Base-by-base conservation (phyloP, 2,113 vertebrate genomes). In the Nothobranchius furzeri region DNA sequence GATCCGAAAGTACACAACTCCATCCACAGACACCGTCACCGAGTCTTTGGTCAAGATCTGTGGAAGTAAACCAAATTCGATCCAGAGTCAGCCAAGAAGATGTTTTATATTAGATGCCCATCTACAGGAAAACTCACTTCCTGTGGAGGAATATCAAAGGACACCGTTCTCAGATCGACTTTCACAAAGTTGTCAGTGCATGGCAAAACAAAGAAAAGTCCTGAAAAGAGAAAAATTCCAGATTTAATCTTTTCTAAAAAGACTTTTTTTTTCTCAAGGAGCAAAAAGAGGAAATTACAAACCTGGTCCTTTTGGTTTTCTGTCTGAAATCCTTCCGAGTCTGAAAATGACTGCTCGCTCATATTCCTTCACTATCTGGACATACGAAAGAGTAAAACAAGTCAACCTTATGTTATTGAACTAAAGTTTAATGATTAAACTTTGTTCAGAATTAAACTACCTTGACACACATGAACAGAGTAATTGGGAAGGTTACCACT, bases 141-240 rank as follows among this genome's bases (percentile, higher is more conserved):
- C 82, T 99, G 97, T 12, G 95, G 95, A 37, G 97, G 96, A 50
- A 98, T 98, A 55, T 97, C 95, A 42, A 98, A 98, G 0, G 96
- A 95, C 37, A 98, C 90, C 0, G 96, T 96, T 82, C 97, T 95
- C 91, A 99, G 93, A 83, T 99, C 97, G 62, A 99, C 96, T 71
- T 95, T 96, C 76, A 94, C 94, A 82, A 96, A 95, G 73, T 73
- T 94, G 83, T 99, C 96, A 1, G 95, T 95, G 86, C 96, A 98
- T 0, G 97, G 97, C 76, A 98, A 76, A 40, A 98, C 66, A 7
- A 98, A 96, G 85, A 98, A 95, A 70, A 99, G 88, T 35, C 96
- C 97, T 99, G 87, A 9, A 68, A 35, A 56, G 15, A 48, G 46
- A 74, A 4, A 42, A 50, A 55, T 12, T 9, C 0, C 4, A 49